Conservation (phyloP, 2,113 vertebrate genomes). For the Pelvicachromis taeniatus region DNA sequence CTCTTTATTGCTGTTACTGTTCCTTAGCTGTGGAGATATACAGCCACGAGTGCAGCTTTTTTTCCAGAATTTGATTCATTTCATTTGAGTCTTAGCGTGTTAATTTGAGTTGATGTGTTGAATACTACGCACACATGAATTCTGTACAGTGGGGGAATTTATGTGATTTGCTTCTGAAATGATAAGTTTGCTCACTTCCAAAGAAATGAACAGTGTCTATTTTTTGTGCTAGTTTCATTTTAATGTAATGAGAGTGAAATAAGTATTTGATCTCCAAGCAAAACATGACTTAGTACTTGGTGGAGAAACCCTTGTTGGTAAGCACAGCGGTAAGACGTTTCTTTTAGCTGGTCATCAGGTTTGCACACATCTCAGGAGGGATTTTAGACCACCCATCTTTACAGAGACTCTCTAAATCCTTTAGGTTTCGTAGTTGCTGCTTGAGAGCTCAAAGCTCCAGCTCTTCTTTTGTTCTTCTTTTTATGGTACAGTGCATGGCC, state of each 20-base stretch:
- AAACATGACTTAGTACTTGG: not conserved
- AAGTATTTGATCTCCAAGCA: not conserved
- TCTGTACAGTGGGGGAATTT: not conserved
- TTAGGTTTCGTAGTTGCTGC: not conserved
- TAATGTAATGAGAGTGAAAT: not conserved
- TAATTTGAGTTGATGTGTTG: not conserved
- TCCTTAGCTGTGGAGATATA: not conserved
- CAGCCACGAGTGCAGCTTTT: not conserved
- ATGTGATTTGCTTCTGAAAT: not conserved
- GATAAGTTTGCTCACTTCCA: not conserved
- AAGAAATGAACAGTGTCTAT: not conserved
- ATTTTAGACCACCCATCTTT: not conserved
- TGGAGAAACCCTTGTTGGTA: not conserved
- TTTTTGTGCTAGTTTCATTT: not conserved
- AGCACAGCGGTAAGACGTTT: not conserved
- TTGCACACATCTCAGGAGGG: not conserved
- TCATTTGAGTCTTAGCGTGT: not conserved
- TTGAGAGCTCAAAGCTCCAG: not conserved
- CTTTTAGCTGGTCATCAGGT: not conserved
- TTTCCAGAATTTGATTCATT: not conserved
- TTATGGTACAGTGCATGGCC: not conserved
- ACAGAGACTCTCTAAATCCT: not conserved
- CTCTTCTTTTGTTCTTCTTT: not conserved
- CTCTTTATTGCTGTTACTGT: constrained; percentile 18
- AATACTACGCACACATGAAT: not conserved